Conservation (phyloP, 2,113 vertebrate species). For the Sceloporus tristichus region DNA sequence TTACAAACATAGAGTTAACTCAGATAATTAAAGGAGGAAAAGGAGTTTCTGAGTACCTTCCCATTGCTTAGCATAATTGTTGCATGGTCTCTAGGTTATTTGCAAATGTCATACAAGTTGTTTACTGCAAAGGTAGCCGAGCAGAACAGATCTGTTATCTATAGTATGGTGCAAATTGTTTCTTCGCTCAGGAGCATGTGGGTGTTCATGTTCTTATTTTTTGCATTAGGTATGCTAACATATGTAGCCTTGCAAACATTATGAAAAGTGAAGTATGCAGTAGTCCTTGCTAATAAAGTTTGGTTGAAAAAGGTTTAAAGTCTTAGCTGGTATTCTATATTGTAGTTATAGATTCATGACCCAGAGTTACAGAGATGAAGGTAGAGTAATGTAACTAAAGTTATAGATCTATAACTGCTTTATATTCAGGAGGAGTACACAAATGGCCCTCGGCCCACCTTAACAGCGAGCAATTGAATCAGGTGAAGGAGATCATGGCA, state of each 20-base stretch:
- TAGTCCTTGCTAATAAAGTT: slow-evolving; percentile 21
- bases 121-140: not conserved
- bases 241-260: slow-evolving; percentile 28
- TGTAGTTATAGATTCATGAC: too few relatives aligned
- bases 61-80: not conserved
- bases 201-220: not conserved
- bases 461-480: too few relatives aligned
- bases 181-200: not conserved
- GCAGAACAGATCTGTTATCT: not conserved
- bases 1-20: slow-evolving; percentile 3
- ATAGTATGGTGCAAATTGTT: not conserved
- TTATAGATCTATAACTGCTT: too few relatives aligned
- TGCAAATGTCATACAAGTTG: not conserved
- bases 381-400: too few relatives aligned
- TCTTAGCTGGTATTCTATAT: too few relatives aligned
- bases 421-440: too few relatives aligned
- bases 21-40: not conserved
- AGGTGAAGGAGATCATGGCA: too few relatives aligned
- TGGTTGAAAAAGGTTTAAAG: not conserved
- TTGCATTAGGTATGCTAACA: not conserved
- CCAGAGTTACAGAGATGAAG: too few relatives aligned
- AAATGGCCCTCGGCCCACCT: too few relatives aligned
- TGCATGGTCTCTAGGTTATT: not conserved
- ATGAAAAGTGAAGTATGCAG: not conserved
- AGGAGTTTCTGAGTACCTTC: not conserved